A percentile compares a stretch with the other conserved stretches of the same genome.
Evolutionary conservation across 2,113 vertebrate genomes (phyloP).

Genomic region (Phrynosoma blainvillii): DNA sequence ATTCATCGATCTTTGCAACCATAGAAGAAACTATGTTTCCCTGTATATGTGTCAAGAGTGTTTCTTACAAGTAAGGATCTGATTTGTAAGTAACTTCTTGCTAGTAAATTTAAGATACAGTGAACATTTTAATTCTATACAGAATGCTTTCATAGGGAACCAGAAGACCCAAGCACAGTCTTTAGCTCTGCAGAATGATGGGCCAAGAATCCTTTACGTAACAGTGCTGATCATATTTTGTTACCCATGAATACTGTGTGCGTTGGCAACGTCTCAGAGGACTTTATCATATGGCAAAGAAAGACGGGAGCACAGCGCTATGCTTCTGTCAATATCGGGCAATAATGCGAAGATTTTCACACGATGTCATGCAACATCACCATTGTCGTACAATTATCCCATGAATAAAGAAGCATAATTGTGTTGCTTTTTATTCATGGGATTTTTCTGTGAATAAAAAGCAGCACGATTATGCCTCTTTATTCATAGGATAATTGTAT

Average conservation of each 20-base stretch:
- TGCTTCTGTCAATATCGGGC: too few relatives aligned
- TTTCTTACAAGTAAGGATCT: constrained; percentile 20
- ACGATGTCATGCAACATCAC: too few relatives aligned
- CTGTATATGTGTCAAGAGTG: background rate
- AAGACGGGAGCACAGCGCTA: too few relatives aligned
- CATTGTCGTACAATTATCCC: too few relatives aligned
- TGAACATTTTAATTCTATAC: constrained; percentile 12
- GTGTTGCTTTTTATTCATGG: too few relatives aligned
- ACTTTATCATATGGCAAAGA: too few relatives aligned
- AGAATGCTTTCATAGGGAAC: background rate
- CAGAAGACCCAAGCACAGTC: background rate
- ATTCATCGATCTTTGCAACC: constrained; percentile 6
- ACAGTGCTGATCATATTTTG: constrained; percentile 29
- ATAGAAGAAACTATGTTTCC: background rate
- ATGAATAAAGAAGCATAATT: too few relatives aligned
- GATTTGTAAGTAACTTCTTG: constrained; percentile 12
- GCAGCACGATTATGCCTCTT: too few relatives aligned
- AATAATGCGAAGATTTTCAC: too few relatives aligned
- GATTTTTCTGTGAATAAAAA: too few relatives aligned
- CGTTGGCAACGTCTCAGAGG: background rate
- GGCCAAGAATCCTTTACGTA: background rate
- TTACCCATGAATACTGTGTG: background rate
- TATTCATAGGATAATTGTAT: too few relatives aligned
- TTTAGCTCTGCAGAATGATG: background rate
- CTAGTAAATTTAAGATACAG: constrained; percentile 44